phyloP scores from a whole-genome alignment of 2,113 vertebrate genomes.

The Brienomyrus longianalis region DNA sequence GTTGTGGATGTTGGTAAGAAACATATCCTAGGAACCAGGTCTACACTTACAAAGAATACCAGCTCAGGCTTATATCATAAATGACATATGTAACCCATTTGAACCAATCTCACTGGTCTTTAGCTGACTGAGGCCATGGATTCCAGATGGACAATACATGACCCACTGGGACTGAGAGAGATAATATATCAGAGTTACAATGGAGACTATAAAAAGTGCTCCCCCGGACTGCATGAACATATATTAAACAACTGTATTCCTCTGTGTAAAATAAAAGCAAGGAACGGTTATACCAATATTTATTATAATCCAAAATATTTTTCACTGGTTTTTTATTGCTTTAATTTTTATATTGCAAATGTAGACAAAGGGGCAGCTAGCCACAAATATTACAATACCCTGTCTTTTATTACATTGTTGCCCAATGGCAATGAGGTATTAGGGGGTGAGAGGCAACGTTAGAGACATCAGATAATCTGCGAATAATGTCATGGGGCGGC shows the following conservation, averaged over 20 bases:
- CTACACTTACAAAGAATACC: background rate
- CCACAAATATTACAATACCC: constrained; percentile 13
- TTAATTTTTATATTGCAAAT: constrained; percentile 2
- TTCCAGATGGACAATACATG: constrained; percentile 51
- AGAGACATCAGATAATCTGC: constrained; percentile 72
- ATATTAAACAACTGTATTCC: constrained; percentile 4
- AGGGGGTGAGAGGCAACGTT: constrained; percentile 47
- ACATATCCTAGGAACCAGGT: background rate
- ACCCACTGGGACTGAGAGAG: constrained; percentile 45
- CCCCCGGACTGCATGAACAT: background rate
- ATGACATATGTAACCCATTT: constrained; percentile 9
- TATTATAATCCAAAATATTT: constrained; percentile 4
- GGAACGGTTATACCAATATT: background rate
- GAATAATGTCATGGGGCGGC: constrained; percentile 85
- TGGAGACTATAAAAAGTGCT: constrained; percentile 22
- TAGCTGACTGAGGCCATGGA: constrained; percentile 19
- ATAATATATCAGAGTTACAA: constrained; percentile 53
- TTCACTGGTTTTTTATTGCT: background rate
- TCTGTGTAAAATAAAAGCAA: background rate
- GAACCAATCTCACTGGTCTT: constrained; percentile 8
- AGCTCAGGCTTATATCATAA: background rate
- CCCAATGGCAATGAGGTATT: constrained; percentile 49
- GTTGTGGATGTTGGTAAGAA: background rate
- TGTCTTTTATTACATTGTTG: constrained; percentile 42
- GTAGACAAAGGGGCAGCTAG: background rate